Conservation (phyloP, 2,888 invertebrate species). For the Noctua fimbriata region DNA sequence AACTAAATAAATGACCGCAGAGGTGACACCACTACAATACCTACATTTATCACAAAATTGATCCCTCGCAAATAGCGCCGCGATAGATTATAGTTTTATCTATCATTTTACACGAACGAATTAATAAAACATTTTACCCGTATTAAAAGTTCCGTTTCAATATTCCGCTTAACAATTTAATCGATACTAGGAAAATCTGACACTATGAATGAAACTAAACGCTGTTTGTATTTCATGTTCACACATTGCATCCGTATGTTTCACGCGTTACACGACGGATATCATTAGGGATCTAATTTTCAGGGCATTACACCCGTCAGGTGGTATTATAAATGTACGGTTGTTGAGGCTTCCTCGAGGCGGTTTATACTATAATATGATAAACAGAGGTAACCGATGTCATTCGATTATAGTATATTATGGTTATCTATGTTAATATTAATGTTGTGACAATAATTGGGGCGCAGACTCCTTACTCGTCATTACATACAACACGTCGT, state of each 20-base stretch:
- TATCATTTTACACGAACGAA: neutral
- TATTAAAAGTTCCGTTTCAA: neutral
- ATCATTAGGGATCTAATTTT: conserved; percentile 52
- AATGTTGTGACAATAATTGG: neutral
- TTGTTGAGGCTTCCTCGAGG: conserved; percentile 22
- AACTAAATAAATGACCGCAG: neutral
- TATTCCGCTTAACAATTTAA: neutral
- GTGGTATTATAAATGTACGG: conserved; percentile 4
- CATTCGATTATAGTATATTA: neutral
- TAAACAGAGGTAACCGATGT: conserved; percentile 13
- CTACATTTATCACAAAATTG: neutral
- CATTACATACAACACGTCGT: neutral
- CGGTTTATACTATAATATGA: neutral
- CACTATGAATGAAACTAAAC: neutral
- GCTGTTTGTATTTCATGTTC: conserved; percentile 6
- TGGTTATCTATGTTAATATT: neutral
- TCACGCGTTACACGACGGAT: conserved; percentile 33
- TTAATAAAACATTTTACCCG: neutral
- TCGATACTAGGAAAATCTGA: neutral
- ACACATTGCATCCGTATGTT: conserved; percentile 17
- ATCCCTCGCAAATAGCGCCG: neutral
- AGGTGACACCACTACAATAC: neutral
- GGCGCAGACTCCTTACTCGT: neutral
- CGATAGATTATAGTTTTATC: too few species aligned
- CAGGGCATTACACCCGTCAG: conserved; percentile 42